phyloP scores from a whole-genome alignment of 2,113 vertebrate species.

The Siphamia tubifer region DNA sequence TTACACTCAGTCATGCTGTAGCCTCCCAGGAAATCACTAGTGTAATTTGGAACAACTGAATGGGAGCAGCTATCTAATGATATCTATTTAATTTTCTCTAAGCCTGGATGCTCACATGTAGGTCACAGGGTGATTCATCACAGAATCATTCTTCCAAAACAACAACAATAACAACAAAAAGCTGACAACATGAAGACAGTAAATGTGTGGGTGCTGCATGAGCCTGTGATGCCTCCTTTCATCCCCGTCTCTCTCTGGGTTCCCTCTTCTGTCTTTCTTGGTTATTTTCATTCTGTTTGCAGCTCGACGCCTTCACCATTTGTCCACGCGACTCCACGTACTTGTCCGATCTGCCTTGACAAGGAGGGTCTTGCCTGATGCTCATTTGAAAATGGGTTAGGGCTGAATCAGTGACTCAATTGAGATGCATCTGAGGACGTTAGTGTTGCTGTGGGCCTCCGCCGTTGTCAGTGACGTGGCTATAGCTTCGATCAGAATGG shows the following conservation, averaged over 20 bases:
- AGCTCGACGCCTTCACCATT: constrained; percentile 46
- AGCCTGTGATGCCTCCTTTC: constrained; percentile 25
- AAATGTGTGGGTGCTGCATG: constrained; percentile 36
- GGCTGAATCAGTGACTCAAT: constrained; percentile 55
- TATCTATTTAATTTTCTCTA: constrained; percentile 50
- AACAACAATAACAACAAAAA: constrained; percentile 20
- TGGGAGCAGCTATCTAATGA: constrained; percentile 35
- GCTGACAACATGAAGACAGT: constrained; percentile 32
- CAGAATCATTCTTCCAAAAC: constrained; percentile 42
- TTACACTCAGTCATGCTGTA: background rate
- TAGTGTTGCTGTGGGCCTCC: constrained; percentile 8
- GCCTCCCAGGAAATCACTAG: constrained; percentile 16
- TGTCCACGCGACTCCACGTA: constrained; percentile 38
- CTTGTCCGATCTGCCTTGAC: constrained; percentile 56
- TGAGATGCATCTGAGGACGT: constrained; percentile 58
- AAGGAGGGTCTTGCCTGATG: constrained; percentile 52
- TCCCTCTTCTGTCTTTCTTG: constrained; percentile 50
- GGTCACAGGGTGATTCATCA: constrained; percentile 65
- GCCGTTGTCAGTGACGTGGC: constrained; percentile 11
- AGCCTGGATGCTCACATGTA: constrained; percentile 45
- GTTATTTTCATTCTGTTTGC: constrained; percentile 67
- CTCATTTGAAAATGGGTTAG: constrained; percentile 58
- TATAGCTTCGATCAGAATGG: constrained; percentile 33
- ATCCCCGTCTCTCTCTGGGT: constrained; percentile 22
- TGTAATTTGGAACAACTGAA: constrained; percentile 39